Base-by-base conservation (phyloP, 2,113 vertebrate species). In the Corythornis vintsioides region DNA sequence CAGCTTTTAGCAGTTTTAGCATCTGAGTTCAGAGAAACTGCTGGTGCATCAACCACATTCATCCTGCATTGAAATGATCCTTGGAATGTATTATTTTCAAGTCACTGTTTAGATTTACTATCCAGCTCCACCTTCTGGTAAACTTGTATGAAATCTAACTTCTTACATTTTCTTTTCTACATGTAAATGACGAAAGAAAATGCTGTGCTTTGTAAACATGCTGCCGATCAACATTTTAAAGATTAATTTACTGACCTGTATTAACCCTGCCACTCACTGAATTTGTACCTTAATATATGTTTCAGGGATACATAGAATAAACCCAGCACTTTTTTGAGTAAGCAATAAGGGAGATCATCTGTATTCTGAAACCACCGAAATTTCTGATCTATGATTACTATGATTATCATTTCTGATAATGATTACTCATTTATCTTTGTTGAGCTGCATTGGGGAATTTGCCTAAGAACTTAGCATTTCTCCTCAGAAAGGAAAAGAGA, bases 101-200 rank as follows among this genome's bases (percentile, higher is more conserved):
- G 61, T 22, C 78, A 88, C 94, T 96, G 88, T 96, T 96, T 87
- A 84, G 83, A 61, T 96, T 89, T 95, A 95, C 86, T 55, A 89
- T 87, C 80, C 96, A 93, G 95, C 95, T 96, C 96, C 95, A 96
- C 93, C 93, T 96, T 94, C 95, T 96, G 96, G 96, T 89, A 96
- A 96, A 76, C 50, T 82, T 55, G 83, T 42, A 88, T 87, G 76
- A 93, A 89, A 79, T 69, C 80, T 63, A 69, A 67, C 4, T 79
- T 65, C 18, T 20, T 22, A 65, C 0, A 33, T 9, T 61, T 78
- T 74, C 47, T 59, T 59, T 67, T 67, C 70, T 67, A 7, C 24
- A 69, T 90, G 59, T 35, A 87, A 82, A 79, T 16, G 57, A 35
- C 25, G 50, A 59, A 90, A 93, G 35, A 9, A 69, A 83, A 75